Base-by-base conservation (phyloP, 1,140 invertebrate species). In the Pachypeltis micranthus region DNA sequence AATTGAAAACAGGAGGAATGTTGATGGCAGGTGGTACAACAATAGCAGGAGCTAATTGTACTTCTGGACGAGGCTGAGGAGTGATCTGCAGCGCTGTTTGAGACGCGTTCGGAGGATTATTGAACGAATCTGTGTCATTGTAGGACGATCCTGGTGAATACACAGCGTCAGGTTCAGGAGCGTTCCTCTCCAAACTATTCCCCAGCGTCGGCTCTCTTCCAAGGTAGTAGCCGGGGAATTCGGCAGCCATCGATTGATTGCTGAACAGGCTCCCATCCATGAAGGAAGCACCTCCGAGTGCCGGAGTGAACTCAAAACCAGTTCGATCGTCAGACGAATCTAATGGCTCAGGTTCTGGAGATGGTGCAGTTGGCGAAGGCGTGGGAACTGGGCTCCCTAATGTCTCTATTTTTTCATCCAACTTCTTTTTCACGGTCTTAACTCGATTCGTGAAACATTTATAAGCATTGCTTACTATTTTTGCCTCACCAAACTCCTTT, bases 381-480 rank as follows among this genome's bases (percentile, higher is more conserved):
- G 86, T 79, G 1, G 84, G 84, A 29, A 76, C 72, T 12, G 83
- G 75, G 61, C 80, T 83, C 1, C 81, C 78, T 57, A 92, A 71
- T 1, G 75, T 80, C 16, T 78, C 77, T 65, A 81, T 80, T 26
- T 90, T 72, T 67, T 95, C 90, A 67, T 89, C 87, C 39, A 95
- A 72, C 72, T 90, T 91, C 44, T 87, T 84, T 72, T 93, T 88
- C 23, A 95, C 78, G 60, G 83, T 83, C 71, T 91, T 88, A 0
- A 96, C 89, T 67, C 90, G 79, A 39, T 82, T 83, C 1, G 88
- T 89, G 79, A 94, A 96, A 71, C 90, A 93, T 76, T 88, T 90
- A 71, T 95, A 96, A 4, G 93, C 92, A 81, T 91, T 91, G 44
- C 85, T 87, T 26, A 96, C 92, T 69, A 93, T 86, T 80, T 92